Percentiles rank a stretch among this genome's conserved stretches.
Evolutionary conservation across 2,888 invertebrate species (phyloP).

Genomic region (Ophion obscuratus): DNA sequence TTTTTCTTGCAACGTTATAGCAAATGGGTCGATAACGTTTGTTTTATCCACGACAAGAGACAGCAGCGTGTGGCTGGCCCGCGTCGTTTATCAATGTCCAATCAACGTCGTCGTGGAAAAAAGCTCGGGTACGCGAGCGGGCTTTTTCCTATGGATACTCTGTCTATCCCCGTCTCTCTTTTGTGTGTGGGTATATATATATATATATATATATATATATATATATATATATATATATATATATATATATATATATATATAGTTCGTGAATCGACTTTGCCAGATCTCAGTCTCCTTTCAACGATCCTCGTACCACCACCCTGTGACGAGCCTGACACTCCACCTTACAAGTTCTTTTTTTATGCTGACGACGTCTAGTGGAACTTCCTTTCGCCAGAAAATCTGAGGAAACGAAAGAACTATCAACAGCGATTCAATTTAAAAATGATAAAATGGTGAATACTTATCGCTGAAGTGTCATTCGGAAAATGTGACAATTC

Average conservation of each 20-base stretch:
- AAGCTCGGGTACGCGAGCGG: conserved; percentile 55
- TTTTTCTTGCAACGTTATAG: conserved; percentile 63
- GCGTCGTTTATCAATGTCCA: conserved; percentile 81
- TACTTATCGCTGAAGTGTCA: not conserved
- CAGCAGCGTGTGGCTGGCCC: conserved; percentile 65
- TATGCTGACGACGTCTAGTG: conserved; percentile 29
- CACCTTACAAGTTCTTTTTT: conserved; percentile 12
- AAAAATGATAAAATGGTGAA: not conserved
- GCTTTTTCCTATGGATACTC: conserved; percentile 55
- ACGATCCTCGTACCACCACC: conserved; percentile 22
- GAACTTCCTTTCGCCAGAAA: conserved; percentile 27
- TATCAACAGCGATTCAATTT: conserved; percentile 8
- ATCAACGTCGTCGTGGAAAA: conserved; percentile 75
- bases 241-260: conserved; percentile 1
- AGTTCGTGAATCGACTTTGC: conserved; percentile 26
- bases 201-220: not conserved
- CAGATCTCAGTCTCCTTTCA: conserved; percentile 40
- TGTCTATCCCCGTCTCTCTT: conserved; percentile 22
- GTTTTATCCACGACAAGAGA: conserved; percentile 76
- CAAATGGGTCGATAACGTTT: conserved; percentile 77
- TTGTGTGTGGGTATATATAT: not conserved
- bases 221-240: conserved; percentile 1
- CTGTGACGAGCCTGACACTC: conserved; percentile 23
- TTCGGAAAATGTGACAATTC: not conserved
- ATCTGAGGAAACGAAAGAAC: conserved; percentile 18